phyloP scores from a whole-genome alignment of 2,113 vertebrate species.

The Xiphophorus maculatus region DNA sequence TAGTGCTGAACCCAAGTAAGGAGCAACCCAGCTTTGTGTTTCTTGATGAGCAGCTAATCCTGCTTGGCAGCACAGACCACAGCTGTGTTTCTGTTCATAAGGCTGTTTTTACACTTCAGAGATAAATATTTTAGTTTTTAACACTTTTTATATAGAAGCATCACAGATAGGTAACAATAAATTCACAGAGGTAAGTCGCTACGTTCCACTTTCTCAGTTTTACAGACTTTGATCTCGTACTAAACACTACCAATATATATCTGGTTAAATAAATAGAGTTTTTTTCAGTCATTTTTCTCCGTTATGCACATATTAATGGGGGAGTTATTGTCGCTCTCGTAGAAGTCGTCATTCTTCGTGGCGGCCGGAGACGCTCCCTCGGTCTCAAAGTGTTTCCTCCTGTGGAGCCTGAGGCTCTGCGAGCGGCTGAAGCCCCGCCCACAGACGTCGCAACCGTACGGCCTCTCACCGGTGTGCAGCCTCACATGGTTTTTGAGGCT shows the following conservation, averaged over 20 bases:
- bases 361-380: constrained; percentile 43
- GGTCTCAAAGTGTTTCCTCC: constrained; percentile 55
- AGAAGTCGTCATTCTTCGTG: constrained; percentile 51
- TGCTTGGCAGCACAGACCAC: background rate
- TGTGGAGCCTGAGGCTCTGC: constrained; percentile 73
- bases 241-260: constrained; percentile 23
- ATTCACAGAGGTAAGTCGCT: constrained; percentile 50
- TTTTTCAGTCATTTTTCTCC: constrained; percentile 53
- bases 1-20: background rate
- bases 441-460: constrained; percentile 71
- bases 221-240: constrained; percentile 1
- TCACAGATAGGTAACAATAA: constrained; percentile 10
- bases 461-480: constrained; percentile 80
- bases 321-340: constrained; percentile 60
- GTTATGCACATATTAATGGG: constrained; percentile 65
- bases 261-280: constrained; percentile 37
- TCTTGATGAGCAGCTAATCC: background rate
- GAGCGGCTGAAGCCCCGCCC: constrained; percentile 68
- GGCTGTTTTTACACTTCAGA: constrained; percentile 8
- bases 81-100: constrained; percentile 1
- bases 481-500: constrained; percentile 83
- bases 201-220: constrained; percentile 9
- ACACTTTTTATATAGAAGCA: constrained; percentile 30
- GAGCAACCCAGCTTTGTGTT: background rate
- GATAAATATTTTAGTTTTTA: constrained; percentile 28